A percentile compares a stretch with the other conserved stretches of the same genome.
Conservation (phyloP, 2,888 invertebrate species). For the Strigamia maritima region DNA sequence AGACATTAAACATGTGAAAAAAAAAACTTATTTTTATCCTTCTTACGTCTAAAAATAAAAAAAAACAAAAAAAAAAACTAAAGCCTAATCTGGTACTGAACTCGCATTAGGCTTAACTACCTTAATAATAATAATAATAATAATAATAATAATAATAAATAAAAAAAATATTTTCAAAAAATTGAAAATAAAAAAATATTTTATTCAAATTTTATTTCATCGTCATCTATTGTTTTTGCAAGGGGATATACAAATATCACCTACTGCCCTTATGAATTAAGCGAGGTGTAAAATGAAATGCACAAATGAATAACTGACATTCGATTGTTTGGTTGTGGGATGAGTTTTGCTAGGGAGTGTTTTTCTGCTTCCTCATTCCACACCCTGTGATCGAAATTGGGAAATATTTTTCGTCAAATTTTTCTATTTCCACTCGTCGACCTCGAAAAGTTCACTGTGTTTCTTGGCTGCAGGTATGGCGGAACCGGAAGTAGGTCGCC, state of each 20-base stretch:
- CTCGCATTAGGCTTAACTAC: too few relatives aligned
- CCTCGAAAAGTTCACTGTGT: constrained; percentile 26
- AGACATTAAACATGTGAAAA: too few relatives aligned
- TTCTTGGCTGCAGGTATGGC: constrained; percentile 27
- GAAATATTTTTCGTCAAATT: not conserved
- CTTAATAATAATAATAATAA: too few relatives aligned
- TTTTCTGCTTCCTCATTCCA: constrained; percentile 11
- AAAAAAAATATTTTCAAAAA: too few relatives aligned
- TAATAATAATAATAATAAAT: too few relatives aligned
- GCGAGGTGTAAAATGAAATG: not conserved
- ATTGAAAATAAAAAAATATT: too few relatives aligned
- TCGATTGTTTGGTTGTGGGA: not conserved
- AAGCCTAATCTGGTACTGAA: too few relatives aligned
- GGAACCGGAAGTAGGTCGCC: constrained; percentile 22
- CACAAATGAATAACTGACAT: not conserved
- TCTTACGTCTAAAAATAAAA: too few relatives aligned
- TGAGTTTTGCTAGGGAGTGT: not conserved
- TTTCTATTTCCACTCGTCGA: not conserved
- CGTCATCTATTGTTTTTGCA: not conserved
- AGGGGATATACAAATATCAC: not conserved
- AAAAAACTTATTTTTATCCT: too few relatives aligned
- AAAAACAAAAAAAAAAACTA: too few relatives aligned
- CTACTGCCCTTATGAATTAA: not conserved
- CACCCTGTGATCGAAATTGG: not conserved
- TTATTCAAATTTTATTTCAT: too few relatives aligned